These are phyloP conservation scores for Alosa alosa DNA, from an alignment of 2,113 vertebrate genomes.

Conservation along the genomic window DNA sequence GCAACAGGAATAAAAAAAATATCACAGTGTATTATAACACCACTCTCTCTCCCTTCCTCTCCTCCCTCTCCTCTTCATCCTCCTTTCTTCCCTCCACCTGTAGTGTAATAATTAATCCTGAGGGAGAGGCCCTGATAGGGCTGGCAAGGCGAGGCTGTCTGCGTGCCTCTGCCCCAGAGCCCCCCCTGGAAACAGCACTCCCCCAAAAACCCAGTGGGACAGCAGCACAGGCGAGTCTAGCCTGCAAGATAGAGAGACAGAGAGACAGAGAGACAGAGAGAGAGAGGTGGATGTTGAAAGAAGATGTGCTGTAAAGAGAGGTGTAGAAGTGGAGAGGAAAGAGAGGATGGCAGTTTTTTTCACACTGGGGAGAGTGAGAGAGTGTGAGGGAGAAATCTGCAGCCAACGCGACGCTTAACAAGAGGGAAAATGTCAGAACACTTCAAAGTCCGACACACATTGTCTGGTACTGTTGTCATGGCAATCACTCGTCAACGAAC, in stretches of 20 bases:
- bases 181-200: neutral
- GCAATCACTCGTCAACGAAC: neutral
- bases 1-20: constrained; percentile 6
- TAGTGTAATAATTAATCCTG: constrained; percentile 19
- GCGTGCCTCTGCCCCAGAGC: constrained; percentile 7
- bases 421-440: constrained; percentile 19
- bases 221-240: neutral
- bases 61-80: neutral
- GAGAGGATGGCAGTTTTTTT: neutral
- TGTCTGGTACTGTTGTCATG: constrained; percentile 6
- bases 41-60: neutral
- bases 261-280: constrained; percentile 2
- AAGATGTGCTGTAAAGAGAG: neutral
- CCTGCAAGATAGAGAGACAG: neutral
- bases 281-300: neutral
- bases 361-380: neutral
- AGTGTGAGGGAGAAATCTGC: neutral
- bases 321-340: neutral
- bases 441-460: constrained; percentile 17
- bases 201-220: neutral
- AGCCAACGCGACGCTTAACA: neutral
- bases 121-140: neutral
- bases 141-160: neutral
- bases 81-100: neutral
- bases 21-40: neutral